Evolutionary conservation across 2,888 invertebrate genomes (phyloP), one percentile per base, ranked within the genome.

Genomic region (Congeria kusceri): DNA sequence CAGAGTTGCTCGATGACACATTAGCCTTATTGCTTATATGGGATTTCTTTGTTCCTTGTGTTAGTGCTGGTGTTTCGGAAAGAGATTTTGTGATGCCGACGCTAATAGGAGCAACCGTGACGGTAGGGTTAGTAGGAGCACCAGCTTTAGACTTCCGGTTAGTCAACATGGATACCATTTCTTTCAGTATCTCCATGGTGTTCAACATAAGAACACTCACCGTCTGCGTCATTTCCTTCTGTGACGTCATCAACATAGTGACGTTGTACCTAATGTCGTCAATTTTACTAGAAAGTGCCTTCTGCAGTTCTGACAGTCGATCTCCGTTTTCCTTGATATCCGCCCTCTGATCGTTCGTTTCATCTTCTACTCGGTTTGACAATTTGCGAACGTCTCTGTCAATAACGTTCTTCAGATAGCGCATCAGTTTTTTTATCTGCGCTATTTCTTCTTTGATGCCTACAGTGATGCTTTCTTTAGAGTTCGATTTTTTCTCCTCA

Each of bases 281-380:
- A 11, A 61, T 23, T 18, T 20, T 5, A 32, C 29, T 23, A 29
- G 4, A n/a, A 5, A 68, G 46, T 46, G 20, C 44, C 27, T 58
- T 64, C 18, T 72, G 65, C 9, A 72, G 28, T 13, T 29, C n/a
- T 0, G 44, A 58, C 4, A 72, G 49, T 25, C 58, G 64, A n/a
- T 72, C 72, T 1, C 72, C 58, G 32, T 64, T 65, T 1, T 44
- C 58, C 47, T 64, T 64, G 0, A 72, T 58, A 23, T 65, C 72
- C 20, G 58, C 58, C 1, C 32, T 57, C 23, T 57, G 58, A 57
- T 58, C 58, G 28, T 64, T 57, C 13, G 28, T 58, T 29, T 65
- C 27, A 32, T 72, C 72, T 3, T 64, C 65, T 0, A 58, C 47
- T 4, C 47, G 58, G 32, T 58, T 32, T 13, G 44, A 20, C 46